These are phyloP conservation scores for Torymus tubicola DNA, from an alignment of 2,888 invertebrate genomes.

Conservation along the genomic window DNA sequence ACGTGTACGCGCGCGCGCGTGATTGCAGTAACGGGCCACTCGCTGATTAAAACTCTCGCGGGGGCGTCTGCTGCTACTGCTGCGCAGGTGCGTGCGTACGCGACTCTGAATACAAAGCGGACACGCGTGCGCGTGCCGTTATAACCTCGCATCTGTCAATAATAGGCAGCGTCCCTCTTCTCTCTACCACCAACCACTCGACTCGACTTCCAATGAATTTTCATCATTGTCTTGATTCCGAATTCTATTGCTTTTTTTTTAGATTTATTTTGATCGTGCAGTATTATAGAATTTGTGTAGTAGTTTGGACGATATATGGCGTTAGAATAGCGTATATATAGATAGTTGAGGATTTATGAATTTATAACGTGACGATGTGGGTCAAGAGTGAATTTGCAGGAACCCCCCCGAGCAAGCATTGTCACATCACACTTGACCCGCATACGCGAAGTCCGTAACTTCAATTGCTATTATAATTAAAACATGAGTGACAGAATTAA, in stretches of 20 bases:
- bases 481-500: background rate
- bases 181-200: background rate
- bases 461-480: too few species aligned
- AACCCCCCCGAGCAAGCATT: background rate
- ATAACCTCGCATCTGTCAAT: slow-evolving; percentile 39
- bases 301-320: too few species aligned
- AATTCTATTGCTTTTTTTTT: too few species aligned
- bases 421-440: background rate
- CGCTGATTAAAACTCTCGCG: slow-evolving; percentile 35
- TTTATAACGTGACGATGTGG: slow-evolving; percentile 42
- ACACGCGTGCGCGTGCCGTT: background rate
- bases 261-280: too few species aligned
- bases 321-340: too few species aligned
- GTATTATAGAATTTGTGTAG: too few species aligned
- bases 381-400: background rate
- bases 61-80: background rate
- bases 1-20: too few species aligned
- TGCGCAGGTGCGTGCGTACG: slow-evolving; percentile 18
- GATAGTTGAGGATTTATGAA: background rate
- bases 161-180: background rate
- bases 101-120: slow-evolving; percentile 31
- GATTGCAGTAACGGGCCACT: slow-evolving; percentile 1
- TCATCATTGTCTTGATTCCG: too few species aligned
- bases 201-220: too few species aligned
- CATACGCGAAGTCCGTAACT: background rate